These are phyloP conservation scores for Pogonomyrmex californicus DNA, from an alignment of 1,140 invertebrate species.

Conservation along the genomic window DNA sequence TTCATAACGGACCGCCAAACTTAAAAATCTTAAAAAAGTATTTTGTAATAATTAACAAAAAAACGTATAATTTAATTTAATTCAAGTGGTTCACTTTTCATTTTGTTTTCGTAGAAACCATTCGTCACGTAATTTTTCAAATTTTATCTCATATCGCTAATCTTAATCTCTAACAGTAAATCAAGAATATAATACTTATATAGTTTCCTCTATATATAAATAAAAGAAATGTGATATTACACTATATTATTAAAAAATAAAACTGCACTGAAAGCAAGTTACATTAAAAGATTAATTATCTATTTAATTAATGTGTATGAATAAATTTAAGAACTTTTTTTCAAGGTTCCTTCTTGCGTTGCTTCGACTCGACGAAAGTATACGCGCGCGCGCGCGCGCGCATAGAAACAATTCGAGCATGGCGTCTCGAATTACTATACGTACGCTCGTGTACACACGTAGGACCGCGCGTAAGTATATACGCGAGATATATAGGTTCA, in stretches of 20 bases:
- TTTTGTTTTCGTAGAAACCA: background rate
- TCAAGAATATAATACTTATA: background rate
- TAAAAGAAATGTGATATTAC: too few species aligned
- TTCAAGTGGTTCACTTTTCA: background rate
- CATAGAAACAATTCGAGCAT: constrained; percentile 33
- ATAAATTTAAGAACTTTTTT: background rate
- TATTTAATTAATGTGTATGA: background rate
- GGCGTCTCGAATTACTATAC: constrained; percentile 76
- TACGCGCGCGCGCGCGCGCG: background rate
- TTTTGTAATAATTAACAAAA: background rate
- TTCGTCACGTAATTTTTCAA: background rate
- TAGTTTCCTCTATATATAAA: too few species aligned
- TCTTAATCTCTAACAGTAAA: background rate
- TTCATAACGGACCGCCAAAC: constrained; percentile 10
- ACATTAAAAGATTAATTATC: too few species aligned
- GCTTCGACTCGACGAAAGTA: background rate
- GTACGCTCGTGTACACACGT: background rate
- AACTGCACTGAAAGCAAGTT: too few species aligned
- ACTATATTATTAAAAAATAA: too few species aligned
- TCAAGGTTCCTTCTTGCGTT: background rate
- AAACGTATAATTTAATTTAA: background rate
- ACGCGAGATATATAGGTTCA: constrained; percentile 77
- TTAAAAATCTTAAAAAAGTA: background rate
- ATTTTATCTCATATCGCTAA: background rate
- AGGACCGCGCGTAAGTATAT: constrained; percentile 9